Evolutionary conservation across 2,888 invertebrate species (phyloP).

Genomic region (Zaprionus lineosus): DNA sequence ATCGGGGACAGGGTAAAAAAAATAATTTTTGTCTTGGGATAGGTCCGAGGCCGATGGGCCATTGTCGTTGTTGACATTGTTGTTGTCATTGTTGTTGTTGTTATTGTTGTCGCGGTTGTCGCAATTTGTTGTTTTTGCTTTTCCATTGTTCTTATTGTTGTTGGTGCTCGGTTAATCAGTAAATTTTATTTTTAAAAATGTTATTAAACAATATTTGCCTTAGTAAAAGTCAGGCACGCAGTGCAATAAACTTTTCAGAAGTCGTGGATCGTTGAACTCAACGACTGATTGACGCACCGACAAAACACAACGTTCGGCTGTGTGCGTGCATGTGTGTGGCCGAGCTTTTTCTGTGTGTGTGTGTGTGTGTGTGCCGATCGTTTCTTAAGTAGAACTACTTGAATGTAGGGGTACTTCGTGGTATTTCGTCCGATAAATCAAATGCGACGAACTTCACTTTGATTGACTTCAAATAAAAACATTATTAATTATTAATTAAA

Average conservation of each 20-base stretch:
- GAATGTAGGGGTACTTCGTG: slow-evolving; percentile 23
- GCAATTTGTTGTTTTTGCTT: slow-evolving; percentile 21
- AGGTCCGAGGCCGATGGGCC: slow-evolving; percentile 53
- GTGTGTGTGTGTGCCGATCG: background rate
- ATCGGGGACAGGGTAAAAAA: slow-evolving; percentile 29
- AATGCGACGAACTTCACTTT: no score
- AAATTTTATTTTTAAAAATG: slow-evolving; percentile 75
- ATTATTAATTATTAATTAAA: no score
- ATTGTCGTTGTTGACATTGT: slow-evolving; percentile 24
- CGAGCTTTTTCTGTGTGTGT: background rate
- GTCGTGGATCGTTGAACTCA: slow-evolving; percentile 45
- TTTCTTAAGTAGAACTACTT: no score
- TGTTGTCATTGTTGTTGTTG: slow-evolving; percentile 10
- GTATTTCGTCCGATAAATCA: slow-evolving; percentile 31
- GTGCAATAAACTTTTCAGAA: slow-evolving; percentile 76
- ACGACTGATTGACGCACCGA: slow-evolving; percentile 19
- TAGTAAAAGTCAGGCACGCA: slow-evolving; percentile 67
- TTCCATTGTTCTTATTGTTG: slow-evolving; percentile 20
- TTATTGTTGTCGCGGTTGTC: slow-evolving; percentile 15
- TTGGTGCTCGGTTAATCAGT: slow-evolving; percentile 62
- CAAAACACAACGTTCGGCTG: no score
- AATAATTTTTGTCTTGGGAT: slow-evolving; percentile 57
- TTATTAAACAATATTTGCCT: slow-evolving; percentile 76
- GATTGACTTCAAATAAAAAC: no score
- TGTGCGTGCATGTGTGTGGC: no score